Evolutionary conservation across 2,113 vertebrate genomes (phyloP).

Genomic region (Sula dactylatra): DNA sequence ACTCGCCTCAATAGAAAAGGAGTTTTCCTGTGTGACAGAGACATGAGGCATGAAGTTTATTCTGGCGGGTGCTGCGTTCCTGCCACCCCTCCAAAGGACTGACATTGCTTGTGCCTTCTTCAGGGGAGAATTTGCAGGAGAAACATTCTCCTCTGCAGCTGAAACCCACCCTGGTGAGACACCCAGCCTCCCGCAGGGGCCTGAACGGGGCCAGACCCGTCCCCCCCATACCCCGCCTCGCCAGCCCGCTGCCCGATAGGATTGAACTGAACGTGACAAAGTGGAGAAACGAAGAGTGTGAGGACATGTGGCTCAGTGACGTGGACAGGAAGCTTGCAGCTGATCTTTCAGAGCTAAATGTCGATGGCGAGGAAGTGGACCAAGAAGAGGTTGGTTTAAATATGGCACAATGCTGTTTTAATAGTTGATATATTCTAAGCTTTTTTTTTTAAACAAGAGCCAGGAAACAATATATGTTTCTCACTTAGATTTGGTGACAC

Average conservation of each 20-base stretch:
- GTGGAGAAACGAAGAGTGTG: slow-evolving; percentile 55
- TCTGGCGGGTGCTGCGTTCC: background rate
- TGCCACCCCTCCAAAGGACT: background rate
- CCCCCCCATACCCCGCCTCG: slow-evolving; percentile 70
- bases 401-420: fast-evolving
- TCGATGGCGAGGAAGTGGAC: slow-evolving; percentile 78
- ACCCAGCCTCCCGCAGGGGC: slow-evolving; percentile 71
- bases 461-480: background rate
- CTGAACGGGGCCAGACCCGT: slow-evolving; percentile 76
- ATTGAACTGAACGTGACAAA: background rate
- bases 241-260: slow-evolving; percentile 68
- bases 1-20: background rate
- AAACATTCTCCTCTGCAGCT: slow-evolving; percentile 71
- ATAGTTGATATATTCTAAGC: background rate
- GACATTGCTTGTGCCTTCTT: background rate
- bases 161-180: slow-evolving; percentile 71
- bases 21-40: background rate
- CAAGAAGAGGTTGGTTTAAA: slow-evolving; percentile 83
- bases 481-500: background rate
- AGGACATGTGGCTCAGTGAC: slow-evolving; percentile 35
- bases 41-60: background rate
- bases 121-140: slow-evolving; percentile 59
- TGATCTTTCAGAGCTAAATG: slow-evolving; percentile 69
- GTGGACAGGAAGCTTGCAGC: slow-evolving; percentile 50
- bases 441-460: background rate